A percentile compares a stretch with the other conserved stretches of the same genome.
Conservation (phyloP, 1,140 invertebrate genomes). For the Calosoma granatense region DNA sequence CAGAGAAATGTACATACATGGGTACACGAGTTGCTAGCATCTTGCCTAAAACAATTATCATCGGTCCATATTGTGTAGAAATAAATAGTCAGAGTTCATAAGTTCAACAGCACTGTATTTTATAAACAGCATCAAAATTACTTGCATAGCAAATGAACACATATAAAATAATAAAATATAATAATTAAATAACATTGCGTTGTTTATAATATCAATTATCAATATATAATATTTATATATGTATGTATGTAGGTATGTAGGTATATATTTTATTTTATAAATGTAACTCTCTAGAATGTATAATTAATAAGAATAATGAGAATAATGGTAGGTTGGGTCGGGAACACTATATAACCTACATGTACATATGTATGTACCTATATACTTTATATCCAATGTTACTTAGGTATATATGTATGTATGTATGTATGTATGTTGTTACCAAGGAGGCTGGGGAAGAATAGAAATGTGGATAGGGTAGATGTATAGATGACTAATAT, state of each 20-base stretch:
- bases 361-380: no score
- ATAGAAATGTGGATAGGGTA: no score
- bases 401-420: no score
- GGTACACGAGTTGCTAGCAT: background rate
- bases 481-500: no score
- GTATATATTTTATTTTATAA: background rate
- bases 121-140: background rate
- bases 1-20: no score
- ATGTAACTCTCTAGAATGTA: no score
- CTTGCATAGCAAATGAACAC: background rate
- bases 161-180: background rate
- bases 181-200: background rate
- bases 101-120: background rate
- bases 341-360: background rate
- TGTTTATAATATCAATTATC: background rate
- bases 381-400: no score
- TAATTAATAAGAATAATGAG: no score
- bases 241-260: background rate
- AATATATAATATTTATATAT: background rate
- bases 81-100: background rate
- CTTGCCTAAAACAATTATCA: background rate
- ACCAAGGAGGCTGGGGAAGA: no score
- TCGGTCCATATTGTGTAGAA: background rate
- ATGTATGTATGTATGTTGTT: no score
- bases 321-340: background rate